Evolutionary conservation across 2,888 invertebrate genomes (phyloP).

Genomic region (Heliconius ismenius): DNA sequence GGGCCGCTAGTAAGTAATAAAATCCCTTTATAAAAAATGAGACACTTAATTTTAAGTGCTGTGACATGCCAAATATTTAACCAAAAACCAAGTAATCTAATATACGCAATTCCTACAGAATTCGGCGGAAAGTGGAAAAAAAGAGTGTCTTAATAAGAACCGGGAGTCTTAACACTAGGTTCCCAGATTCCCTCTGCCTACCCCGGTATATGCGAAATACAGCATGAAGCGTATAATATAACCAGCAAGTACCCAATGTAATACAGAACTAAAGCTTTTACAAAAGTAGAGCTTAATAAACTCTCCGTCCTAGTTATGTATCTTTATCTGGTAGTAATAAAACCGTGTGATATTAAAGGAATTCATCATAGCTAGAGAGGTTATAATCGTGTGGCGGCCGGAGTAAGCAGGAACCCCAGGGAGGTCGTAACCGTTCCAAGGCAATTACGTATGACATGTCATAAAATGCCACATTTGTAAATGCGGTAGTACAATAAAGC

Average conservation of each 20-base stretch:
- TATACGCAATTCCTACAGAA: too few species aligned
- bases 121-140: too few species aligned
- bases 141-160: too few species aligned
- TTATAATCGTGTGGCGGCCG: conserved; percentile 57
- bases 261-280: conserved; percentile 7
- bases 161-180: too few species aligned
- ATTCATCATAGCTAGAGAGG: conserved; percentile 51
- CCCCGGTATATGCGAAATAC: too few species aligned
- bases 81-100: too few species aligned
- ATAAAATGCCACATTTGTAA: conserved; percentile 62
- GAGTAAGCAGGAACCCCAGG: conserved; percentile 51
- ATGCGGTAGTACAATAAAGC: conserved; percentile 37
- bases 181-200: too few species aligned
- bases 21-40: not conserved
- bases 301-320: conserved; percentile 44
- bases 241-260: not conserved
- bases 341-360: conserved; percentile 52
- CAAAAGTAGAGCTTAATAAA: conserved; percentile 32
- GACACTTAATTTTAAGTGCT: not conserved
- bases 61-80: not conserved
- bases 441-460: conserved; percentile 76
- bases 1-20: too few species aligned
- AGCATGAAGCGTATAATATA: too few species aligned
- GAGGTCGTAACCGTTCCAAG: conserved; percentile 61
- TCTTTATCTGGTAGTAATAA: conserved; percentile 49